These are phyloP conservation scores for Cygnus atratus DNA, from an alignment of 2,113 vertebrate genomes.

Conservation along the genomic window DNA sequence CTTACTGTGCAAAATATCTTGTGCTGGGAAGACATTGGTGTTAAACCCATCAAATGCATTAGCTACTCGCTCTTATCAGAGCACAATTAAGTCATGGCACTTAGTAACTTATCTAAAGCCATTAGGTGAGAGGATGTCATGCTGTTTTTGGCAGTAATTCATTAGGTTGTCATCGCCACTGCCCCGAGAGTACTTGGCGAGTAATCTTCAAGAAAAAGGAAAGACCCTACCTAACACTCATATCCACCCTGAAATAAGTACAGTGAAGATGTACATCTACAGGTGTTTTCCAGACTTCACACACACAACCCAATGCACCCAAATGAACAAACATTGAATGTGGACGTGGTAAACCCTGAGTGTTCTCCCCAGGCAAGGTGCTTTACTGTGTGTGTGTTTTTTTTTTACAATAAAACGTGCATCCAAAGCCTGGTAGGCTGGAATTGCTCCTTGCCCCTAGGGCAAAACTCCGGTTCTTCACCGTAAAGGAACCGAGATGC, in stretches of 20 bases:
- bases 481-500: background rate
- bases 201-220: background rate
- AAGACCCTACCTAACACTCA: background rate
- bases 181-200: background rate
- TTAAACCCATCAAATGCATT: background rate
- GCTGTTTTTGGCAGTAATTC: background rate
- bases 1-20: background rate
- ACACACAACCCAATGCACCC: background rate
- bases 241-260: background rate
- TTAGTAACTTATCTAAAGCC: background rate
- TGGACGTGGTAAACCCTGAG: too few relatives aligned
- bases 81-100: background rate
- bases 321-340: background rate
- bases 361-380: background rate
- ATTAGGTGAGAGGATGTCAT: background rate
- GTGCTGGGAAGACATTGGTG: background rate
- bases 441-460: background rate
- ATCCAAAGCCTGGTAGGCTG: background rate
- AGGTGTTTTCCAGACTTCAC: background rate
- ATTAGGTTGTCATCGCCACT: background rate
- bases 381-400: too few relatives aligned
- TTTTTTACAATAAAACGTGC: background rate
- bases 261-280: background rate
- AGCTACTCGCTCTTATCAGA: background rate
- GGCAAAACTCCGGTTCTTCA: background rate